A percentile compares a stretch with the other conserved stretches of the same genome.
These are phyloP conservation scores for Drosophila kikkawai DNA, from an alignment of 1,140 invertebrate species.

Conservation along the genomic window DNA sequence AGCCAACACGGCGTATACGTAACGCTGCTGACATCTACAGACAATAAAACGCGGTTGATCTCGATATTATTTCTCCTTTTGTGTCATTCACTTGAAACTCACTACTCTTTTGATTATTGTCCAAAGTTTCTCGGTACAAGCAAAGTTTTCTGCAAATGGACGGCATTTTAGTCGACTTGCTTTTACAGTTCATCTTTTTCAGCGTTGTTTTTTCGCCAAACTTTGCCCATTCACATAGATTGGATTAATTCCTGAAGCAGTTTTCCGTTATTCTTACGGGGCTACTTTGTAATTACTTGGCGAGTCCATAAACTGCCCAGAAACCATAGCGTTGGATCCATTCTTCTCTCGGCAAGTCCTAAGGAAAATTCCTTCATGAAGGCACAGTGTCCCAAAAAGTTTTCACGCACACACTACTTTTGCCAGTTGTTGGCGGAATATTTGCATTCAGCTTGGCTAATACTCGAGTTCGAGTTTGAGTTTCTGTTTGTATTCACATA, in stretches of 20 bases:
- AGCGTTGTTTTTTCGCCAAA: slow-evolving; percentile 44
- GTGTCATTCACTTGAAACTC: slow-evolving; percentile 3
- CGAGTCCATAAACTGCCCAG: slow-evolving; percentile 54
- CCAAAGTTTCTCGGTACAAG: slow-evolving; percentile 12
- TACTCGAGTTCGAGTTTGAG: slow-evolving; percentile 15
- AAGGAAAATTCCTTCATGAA: slow-evolving; percentile 16
- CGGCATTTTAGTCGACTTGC: slow-evolving; percentile 12
- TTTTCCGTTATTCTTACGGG: slow-evolving; percentile 32
- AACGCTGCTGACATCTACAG: slow-evolving; percentile 6
- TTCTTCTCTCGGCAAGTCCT: background rate
- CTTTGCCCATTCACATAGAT: slow-evolving; percentile 63
- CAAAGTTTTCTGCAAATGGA: slow-evolving; percentile 18
- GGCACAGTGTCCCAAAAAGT: slow-evolving; percentile 40
- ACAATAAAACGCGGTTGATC: background rate
- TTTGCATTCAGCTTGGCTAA: slow-evolving; percentile 40
- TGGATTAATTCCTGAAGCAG: slow-evolving; percentile 44
- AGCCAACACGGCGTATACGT: slow-evolving; percentile 10
- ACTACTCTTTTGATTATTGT: slow-evolving; percentile 34
- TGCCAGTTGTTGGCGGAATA: slow-evolving; percentile 15
- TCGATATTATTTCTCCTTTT: no score
- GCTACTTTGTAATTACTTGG: slow-evolving; percentile 65
- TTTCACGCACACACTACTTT: slow-evolving; percentile 13
- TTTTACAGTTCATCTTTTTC: slow-evolving; percentile 19
- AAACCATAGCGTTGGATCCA: background rate
- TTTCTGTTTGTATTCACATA: slow-evolving; percentile 41